Percentiles rank a stretch among this genome's conserved stretches.
These are phyloP conservation scores for Nymphalis polychloros DNA, from an alignment of 2,888 invertebrate genomes.

Conservation along the genomic window DNA sequence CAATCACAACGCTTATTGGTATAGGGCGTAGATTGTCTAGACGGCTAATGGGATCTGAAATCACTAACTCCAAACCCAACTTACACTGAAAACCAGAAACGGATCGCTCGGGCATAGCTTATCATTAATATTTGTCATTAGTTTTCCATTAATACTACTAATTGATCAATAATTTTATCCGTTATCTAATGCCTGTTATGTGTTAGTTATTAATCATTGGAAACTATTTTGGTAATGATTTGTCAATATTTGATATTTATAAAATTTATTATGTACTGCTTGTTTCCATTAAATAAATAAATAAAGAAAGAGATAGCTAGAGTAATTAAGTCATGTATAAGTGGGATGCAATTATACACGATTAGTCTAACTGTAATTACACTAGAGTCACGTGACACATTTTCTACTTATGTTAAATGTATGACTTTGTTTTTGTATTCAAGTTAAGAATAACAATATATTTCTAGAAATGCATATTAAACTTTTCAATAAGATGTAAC, in stretches of 20 bases:
- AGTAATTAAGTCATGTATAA: not conserved
- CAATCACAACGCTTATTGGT: slow-evolving; percentile 2
- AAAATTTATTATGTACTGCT: no score
- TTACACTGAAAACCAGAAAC: not conserved
- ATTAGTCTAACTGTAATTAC: not conserved
- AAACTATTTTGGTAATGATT: no score
- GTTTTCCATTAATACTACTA: not conserved
- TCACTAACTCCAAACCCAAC: not conserved
- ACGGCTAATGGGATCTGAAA: slow-evolving; percentile 6
- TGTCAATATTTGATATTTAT: no score
- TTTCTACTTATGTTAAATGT: no score
- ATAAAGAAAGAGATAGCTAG: not conserved
- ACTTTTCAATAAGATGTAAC: no score
- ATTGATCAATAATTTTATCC: no score
- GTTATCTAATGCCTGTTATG: no score
- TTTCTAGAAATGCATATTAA: no score
- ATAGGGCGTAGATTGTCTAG: slow-evolving; percentile 18
- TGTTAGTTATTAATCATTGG: no score
- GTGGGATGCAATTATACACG: not conserved
- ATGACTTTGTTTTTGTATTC: no score
- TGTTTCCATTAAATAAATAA: no score
- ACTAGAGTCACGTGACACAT: not conserved
- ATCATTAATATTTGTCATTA: not conserved
- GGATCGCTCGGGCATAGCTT: not conserved
- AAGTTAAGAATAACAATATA: no score